A percentile compares a stretch with the other conserved stretches of the same genome.
Conservation (phyloP, 2,888 invertebrate species). For the Theretra japonica region DNA sequence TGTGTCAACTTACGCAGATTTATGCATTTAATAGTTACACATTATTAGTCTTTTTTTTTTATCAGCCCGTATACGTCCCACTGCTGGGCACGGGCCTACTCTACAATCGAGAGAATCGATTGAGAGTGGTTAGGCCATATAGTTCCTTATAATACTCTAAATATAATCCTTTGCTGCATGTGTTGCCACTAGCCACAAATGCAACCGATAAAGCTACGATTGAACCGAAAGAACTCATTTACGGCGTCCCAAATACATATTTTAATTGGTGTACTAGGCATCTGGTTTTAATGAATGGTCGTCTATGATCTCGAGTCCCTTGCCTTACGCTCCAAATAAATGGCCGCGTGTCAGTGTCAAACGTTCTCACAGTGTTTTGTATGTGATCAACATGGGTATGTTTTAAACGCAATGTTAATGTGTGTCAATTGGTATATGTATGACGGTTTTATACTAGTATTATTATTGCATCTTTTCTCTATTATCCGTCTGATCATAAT, state of each 20-base stretch:
- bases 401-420: constrained; percentile 27
- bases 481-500: too few relatives aligned
- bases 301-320: constrained; percentile 52
- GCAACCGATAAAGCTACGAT: constrained; percentile 40
- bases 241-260: constrained; percentile 45
- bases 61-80: too few relatives aligned
- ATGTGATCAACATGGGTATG: constrained; percentile 34
- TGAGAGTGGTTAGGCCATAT: too few relatives aligned
- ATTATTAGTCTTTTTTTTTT: too few relatives aligned
- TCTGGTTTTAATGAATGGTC: constrained; percentile 72
- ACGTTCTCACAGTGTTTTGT: constrained; percentile 43
- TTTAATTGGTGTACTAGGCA: constrained; percentile 66
- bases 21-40: too few relatives aligned
- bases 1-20: too few relatives aligned
- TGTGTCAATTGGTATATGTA: neutral
- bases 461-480: neutral
- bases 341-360: constrained; percentile 38
- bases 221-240: constrained; percentile 35
- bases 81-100: too few relatives aligned
- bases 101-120: too few relatives aligned
- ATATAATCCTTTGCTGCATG: neutral
- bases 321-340: constrained; percentile 48
- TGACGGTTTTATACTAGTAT: neutral
- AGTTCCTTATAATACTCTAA: too few relatives aligned
- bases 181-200: too few relatives aligned